Evolutionary conservation across 2,888 invertebrate genomes (phyloP).

Genomic region (Nomada hirtipes): DNA sequence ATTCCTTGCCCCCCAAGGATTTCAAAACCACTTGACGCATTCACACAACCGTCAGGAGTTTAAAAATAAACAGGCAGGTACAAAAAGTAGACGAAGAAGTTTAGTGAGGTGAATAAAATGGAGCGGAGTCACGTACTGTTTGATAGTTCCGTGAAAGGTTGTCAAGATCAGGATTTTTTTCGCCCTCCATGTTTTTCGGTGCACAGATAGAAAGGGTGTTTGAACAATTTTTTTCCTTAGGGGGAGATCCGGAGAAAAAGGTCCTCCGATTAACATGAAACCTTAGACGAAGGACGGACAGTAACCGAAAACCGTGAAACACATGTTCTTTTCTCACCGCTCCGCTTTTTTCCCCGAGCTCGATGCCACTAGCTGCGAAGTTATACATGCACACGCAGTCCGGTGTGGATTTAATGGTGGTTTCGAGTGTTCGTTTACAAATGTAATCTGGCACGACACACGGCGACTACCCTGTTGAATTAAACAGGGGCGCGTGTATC

Average conservation of each 20-base stretch:
- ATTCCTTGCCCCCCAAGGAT: background rate
- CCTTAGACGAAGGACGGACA: conserved; percentile 40
- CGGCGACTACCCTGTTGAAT: conserved; percentile 24
- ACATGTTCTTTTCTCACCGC: conserved; percentile 60
- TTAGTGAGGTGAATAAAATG: background rate
- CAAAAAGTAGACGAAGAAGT: background rate
- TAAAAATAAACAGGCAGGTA: background rate
- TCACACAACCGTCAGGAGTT: background rate
- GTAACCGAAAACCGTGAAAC: conserved; percentile 62
- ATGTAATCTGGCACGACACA: conserved; percentile 30
- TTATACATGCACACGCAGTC: background rate
- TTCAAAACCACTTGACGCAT: too few relatives aligned
- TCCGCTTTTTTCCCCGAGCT: conserved; percentile 35
- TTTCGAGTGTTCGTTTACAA: conserved; percentile 35
- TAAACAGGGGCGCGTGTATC: background rate
- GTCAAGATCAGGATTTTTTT: background rate
- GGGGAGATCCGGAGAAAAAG: background rate
- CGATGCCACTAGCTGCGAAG: conserved; percentile 26
- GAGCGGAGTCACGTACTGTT: background rate
- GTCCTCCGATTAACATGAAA: conserved; percentile 43
- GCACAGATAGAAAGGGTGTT: background rate
- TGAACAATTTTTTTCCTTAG: background rate
- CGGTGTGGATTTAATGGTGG: conserved; percentile 3
- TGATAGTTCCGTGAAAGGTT: background rate
- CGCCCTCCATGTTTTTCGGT: background rate